phyloP scores from a whole-genome alignment of 2,888 invertebrate species.

The Steromphala cineraria region DNA sequence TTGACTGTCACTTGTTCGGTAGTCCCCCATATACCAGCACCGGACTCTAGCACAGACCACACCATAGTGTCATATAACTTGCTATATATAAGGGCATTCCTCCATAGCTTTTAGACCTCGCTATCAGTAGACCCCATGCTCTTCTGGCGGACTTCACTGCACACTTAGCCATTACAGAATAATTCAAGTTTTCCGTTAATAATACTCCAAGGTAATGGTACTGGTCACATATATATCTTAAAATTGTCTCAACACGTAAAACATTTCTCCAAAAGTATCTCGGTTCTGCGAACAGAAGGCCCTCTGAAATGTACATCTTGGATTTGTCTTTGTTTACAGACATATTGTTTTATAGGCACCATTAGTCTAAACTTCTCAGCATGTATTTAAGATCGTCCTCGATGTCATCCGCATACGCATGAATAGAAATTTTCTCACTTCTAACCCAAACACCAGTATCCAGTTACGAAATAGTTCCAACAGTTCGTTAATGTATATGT shows the following conservation, averaged over 20 bases:
- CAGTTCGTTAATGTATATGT: no score
- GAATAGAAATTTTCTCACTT: no score
- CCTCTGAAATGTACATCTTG: background rate
- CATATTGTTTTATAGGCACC: background rate
- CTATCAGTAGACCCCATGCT: conserved; percentile 13
- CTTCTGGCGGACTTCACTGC: conserved; percentile 11
- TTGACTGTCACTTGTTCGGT: background rate
- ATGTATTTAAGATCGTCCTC: no score
- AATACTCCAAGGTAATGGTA: conserved; percentile 12
- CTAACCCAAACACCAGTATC: no score
- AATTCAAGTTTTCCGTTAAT: conserved; percentile 16
- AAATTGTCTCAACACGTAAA: background rate
- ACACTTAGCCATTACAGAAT: background rate
- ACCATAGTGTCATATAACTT: conserved; percentile 19
- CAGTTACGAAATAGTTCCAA: no score
- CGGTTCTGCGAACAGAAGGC: no score
- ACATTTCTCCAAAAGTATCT: no score
- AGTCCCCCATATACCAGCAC: conserved; percentile 19
- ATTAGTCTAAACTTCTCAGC: no score
- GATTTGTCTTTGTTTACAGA: background rate
- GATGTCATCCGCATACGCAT: no score
- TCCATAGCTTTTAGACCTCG: background rate
- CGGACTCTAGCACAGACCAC: conserved; percentile 1
- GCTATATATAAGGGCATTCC: conserved; percentile 9
- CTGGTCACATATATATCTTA: background rate